Evolutionary conservation across 2,888 invertebrate species (phyloP).

Genomic region (Patella caerulea): DNA sequence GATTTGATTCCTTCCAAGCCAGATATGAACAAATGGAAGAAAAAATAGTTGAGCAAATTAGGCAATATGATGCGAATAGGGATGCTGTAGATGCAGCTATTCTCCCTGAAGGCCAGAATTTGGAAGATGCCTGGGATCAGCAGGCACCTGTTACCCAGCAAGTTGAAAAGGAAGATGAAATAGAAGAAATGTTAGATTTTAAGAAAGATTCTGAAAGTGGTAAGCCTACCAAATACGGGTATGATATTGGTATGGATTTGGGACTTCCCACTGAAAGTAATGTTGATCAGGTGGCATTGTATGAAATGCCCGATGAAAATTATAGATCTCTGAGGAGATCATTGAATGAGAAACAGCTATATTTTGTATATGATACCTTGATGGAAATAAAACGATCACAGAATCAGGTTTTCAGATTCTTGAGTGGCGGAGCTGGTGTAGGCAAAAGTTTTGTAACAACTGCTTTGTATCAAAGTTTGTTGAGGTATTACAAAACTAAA

Average conservation of each 20-base stretch:
- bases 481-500: slow-evolving; percentile 29
- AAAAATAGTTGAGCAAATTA: slow-evolving; percentile 21
- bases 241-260: slow-evolving; percentile 38
- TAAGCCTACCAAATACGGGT: slow-evolving; percentile 31
- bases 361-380: too few species aligned
- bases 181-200: background rate
- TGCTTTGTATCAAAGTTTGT: too few species aligned
- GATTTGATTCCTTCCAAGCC: background rate
- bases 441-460: too few species aligned
- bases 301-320: too few species aligned
- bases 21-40: slow-evolving; percentile 11
- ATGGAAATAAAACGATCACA: too few species aligned
- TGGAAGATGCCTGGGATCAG: slow-evolving; percentile 33
- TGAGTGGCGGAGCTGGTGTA: too few species aligned
- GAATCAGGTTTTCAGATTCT: too few species aligned
- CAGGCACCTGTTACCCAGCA: slow-evolving; percentile 22
- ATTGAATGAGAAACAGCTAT: too few species aligned
- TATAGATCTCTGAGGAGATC: too few species aligned
- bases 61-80: slow-evolving; percentile 31
- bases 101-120: slow-evolving; percentile 25
- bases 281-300: slow-evolving; percentile 4
- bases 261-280: slow-evolving; percentile 29
- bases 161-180: background rate
- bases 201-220: background rate
- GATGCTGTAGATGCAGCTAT: slow-evolving; percentile 31